Evolutionary conservation across 2,113 vertebrate species (phyloP).

Genomic region (Ctenodactylus gundi): DNA sequence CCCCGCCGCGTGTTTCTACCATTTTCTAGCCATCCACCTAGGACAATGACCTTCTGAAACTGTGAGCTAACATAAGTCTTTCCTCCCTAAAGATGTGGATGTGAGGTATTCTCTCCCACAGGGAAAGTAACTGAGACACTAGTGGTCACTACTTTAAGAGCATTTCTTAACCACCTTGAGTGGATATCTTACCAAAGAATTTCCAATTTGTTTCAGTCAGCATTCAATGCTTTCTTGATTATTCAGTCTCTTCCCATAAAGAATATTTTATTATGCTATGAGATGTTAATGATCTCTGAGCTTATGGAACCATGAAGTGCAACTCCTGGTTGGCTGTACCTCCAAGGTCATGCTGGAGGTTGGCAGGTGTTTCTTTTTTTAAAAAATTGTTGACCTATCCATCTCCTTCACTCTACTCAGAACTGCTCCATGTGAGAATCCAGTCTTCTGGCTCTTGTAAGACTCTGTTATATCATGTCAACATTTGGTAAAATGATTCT

Average conservation of each 20-base stretch:
- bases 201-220: background rate
- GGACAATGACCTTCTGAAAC: no score
- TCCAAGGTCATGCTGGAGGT: background rate
- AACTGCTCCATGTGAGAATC: background rate
- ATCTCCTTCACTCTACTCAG: background rate
- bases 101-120: no score
- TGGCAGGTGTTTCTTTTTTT: no score
- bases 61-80: no score
- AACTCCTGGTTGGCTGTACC: background rate
- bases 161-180: background rate
- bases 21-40: no score
- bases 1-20: no score
- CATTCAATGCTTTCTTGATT: conserved; percentile 6
- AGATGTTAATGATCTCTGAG: background rate
- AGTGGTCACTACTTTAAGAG: no score
- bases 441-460: background rate
- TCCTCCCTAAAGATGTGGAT: no score
- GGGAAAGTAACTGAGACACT: no score
- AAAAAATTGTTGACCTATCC: background rate
- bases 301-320: background rate
- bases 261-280: background rate
- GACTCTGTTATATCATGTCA: background rate
- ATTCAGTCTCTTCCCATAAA: background rate
- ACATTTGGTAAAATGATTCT: background rate
- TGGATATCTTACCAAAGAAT: background rate